phyloP scores from a whole-genome alignment of 2,113 vertebrate species.

The Agapornis roseicollis region DNA sequence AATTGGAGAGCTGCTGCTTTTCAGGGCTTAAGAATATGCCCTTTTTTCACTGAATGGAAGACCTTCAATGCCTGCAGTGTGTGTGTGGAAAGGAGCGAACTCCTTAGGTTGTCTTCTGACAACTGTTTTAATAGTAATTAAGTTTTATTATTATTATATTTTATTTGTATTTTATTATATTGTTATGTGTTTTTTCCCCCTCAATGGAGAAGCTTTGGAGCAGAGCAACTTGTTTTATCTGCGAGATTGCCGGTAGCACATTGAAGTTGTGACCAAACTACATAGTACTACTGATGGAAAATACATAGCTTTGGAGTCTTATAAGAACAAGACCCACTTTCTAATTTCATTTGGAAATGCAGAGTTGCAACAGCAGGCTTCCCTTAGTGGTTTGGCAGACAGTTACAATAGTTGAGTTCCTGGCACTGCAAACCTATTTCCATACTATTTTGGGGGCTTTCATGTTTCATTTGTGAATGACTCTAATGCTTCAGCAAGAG shows the following conservation, averaged over 20 bases:
- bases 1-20: neutral
- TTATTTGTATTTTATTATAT: too few species aligned
- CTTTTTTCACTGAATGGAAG: neutral
- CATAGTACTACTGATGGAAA: neutral
- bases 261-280: neutral
- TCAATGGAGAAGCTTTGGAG: neutral
- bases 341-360: neutral
- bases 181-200: too few species aligned
- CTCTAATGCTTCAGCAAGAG: neutral
- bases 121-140: neutral
- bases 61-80: neutral
- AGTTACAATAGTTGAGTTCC: neutral
- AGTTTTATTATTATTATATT: neutral
- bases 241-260: rapidly evolving
- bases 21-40: neutral
- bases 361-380: neutral
- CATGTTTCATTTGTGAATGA: neutral
- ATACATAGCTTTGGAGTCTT: neutral
- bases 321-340: neutral
- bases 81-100: neutral
- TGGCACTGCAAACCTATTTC: neutral
- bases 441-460: neutral
- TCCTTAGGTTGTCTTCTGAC: neutral
- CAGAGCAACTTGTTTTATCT: neutral
- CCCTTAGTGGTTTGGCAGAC: neutral